Percentiles rank a stretch among this genome's conserved stretches.
Evolutionary conservation across 2,113 vertebrate genomes (phyloP).

Genomic region (Aptenodytes forsteri): DNA sequence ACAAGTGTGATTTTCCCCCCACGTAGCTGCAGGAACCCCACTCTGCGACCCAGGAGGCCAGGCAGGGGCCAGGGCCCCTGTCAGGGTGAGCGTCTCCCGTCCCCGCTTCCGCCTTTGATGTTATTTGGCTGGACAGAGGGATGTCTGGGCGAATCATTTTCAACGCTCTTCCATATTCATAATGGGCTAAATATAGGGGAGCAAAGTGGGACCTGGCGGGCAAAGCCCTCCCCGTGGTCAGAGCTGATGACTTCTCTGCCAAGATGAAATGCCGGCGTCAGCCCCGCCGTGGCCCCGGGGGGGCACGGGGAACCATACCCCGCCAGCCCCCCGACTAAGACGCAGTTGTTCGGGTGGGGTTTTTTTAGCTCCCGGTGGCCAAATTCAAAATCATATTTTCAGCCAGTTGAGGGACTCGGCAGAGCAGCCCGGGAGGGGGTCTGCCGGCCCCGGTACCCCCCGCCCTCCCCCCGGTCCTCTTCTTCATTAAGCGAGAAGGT

Average conservation of each 20-base stretch:
- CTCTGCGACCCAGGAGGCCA: not conserved
- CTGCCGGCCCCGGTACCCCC: not conserved
- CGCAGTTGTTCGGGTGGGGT: not conserved
- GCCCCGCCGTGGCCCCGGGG: conserved; percentile 57
- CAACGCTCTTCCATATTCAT: conserved; percentile 88
- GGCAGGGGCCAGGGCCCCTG: conserved; percentile 24
- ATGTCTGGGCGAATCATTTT: conserved; percentile 88
- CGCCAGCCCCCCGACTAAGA: conserved; percentile 38
- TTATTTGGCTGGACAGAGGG: conserved; percentile 86
- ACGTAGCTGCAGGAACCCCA: not conserved
- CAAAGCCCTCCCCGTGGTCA: conserved; percentile 79
- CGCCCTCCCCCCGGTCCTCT: not conserved
- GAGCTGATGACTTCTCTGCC: conserved; percentile 78
- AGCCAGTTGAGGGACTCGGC: not conserved
- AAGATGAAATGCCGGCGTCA: conserved; percentile 83
- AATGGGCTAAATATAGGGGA: conserved; percentile 86
- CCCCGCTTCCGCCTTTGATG: conserved; percentile 78
- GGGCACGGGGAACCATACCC: conserved; percentile 65
- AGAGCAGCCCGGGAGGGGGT: not conserved
- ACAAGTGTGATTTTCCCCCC: rapidly evolving
- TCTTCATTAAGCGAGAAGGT: conserved; percentile 72
- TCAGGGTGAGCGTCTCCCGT: conserved; percentile 69
- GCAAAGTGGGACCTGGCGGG: conserved; percentile 69
- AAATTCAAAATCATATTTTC: not conserved
- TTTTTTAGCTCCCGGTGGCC: conserved; percentile 16